Evolutionary conservation across 1,140 invertebrate genomes (phyloP), one percentile per base, ranked within the genome.

Genomic region (Lepidurus packardi): DNA sequence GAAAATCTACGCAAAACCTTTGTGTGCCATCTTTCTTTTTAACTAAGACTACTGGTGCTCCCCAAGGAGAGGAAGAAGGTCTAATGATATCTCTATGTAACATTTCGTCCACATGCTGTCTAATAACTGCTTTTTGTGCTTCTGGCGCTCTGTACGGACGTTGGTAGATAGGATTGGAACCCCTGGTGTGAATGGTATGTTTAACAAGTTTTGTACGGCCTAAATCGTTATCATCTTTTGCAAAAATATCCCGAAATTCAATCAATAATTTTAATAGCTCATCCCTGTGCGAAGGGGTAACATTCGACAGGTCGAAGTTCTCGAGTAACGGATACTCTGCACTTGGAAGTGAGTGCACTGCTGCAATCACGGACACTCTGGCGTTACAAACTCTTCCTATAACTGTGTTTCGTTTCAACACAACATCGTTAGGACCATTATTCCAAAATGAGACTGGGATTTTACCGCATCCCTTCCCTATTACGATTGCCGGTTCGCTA

Each of bases 1-100:
- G 65, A 74, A 82, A 87, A 80, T 88, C 85, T 0, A 87, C 80
- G 79, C 85, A 87, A 41, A 87, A 82, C 8, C 86, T 47, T 9
- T 81, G 75, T 4, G 76, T 21, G 24, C 73, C 65, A 10, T n/a
- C 73, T 45, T 78, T 78, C 42, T 78, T 78, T 5, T 24, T 24
- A 6, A 74, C 77, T 34, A 73, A 25, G 8, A 74, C 73, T 8
- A 78, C 34, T 0, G 77, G 41, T 0, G 77, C 24, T 5, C 34
- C n/a, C 24, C 25, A 78, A 5, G 77, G 77, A 8, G 34, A 43
- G 0, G n/a, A 11, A 24, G 34, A 43, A 0, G 65, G 65, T 1
- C 77, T 34, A 10, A 78, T 78, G 0, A 78, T 78, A 7, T 44
- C 24, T 13, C 44, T 1, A 9, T 80, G 77, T 16, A 81, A 44